Evolutionary conservation across 2,797 vertebrate species (phyloP), one percentile per base, ranked within the genome.

Genomic region (Argya squamiceps): DNA sequence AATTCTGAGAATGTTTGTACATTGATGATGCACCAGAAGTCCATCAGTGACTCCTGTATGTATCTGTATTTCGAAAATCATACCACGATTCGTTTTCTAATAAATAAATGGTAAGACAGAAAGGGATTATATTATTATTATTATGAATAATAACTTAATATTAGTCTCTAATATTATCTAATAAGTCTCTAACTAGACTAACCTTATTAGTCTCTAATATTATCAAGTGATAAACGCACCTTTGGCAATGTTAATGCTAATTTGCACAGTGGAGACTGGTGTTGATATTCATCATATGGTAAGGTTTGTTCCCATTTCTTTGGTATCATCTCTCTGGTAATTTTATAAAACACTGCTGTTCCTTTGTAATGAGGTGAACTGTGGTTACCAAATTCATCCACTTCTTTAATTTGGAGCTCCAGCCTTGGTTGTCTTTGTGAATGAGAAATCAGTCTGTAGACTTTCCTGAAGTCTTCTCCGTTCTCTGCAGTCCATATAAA

Each of bases 361-460:
- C 99, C 99, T 96, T 99, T 99, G 96, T 99, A 99, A 96, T 99
- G 97, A 23, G 98, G 98, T 10, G 98, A 99, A 92, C 98, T 99
- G 92, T 98, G 97, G 96, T 99, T 99, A 79, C 98, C 98, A 52
- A 98, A 99, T 13, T 98, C 98, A 96, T 99, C 98, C 80, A 99
- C 96, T 67, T 98, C 98, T 37, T 98, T 98, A 20, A 99, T 98
- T 63, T 89, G 97, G 36, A 99, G 95, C 41, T 95, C 70, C 74
- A 99, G 94, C 53, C 95, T 98, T 60, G 98, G 96, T 86, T 96
- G 98, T 93, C 98, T 97, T 97, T 99, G 99, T 53, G 97, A 98
- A 96, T 99, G 99, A 96, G 99, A 99, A 94, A 98, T 98, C 84
- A 99, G 91, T 32, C 71, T 97, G 80, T 96, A 96, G 30, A 89